Evolutionary conservation across 2,888 invertebrate genomes (phyloP), one percentile per base, ranked within the genome.

Genomic region (Lasioglossum villosulum): DNA sequence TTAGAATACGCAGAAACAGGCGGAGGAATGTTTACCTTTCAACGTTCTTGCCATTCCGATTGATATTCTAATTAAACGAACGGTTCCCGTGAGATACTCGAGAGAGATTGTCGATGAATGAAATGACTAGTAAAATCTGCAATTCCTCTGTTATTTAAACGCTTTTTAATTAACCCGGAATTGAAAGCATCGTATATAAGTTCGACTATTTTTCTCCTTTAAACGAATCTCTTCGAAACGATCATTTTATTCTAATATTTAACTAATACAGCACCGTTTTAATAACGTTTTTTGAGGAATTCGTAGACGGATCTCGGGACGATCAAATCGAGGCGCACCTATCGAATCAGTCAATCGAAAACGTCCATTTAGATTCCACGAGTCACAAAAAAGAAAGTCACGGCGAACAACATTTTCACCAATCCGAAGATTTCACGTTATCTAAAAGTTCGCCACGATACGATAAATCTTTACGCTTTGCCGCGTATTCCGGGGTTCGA

Each of bases 1-100:
- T 82, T 83, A 83, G 82, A 82, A 56, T 77, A 70, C 16, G 66
- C 68, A 27, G 75, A 39, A 63, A 23, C n/a, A n/a, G 34, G 74
- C 23, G 6, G 23, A 37, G 48, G 27, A 48, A 23, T 71, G 30
- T 82, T 82, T 75, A 30, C 72, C 10, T 8, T 14, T 19, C 8
- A 27, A 68, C 68, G 73, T 81, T 59, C 72, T 71, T 66, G 23
- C 48, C 72, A 59, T 59, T 48, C 30, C 71, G 27, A 52, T 63
- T n/a, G 48, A 83, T 63, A 52, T 59, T 34, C 27, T 8, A 75
- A 81, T 72, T 75, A 76, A 82, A 81, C 75, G 14, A 16, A 48
- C 23, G n/a, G 39, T 37, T 37, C 12, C 34, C 34, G 68, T 39
- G 68, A 68, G 39, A 39, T 37, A 23, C 68, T 68, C 34, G 3